Conservation (phyloP, 1,140 invertebrate genomes). For the Spodoptera litura region DNA sequence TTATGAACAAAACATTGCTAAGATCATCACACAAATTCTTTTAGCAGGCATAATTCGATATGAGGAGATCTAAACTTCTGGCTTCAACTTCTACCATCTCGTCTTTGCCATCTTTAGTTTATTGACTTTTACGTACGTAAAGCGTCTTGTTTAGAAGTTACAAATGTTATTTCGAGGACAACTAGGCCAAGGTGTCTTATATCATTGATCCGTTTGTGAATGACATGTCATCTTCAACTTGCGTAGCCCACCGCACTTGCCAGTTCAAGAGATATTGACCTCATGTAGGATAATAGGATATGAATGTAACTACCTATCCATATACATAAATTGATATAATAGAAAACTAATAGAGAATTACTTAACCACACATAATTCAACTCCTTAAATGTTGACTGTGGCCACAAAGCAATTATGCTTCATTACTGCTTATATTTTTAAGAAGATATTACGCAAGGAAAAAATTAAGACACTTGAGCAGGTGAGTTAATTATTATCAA, state of each 20-base stretch:
- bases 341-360: too few species aligned
- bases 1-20: background rate
- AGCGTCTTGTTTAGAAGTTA: constrained; percentile 10
- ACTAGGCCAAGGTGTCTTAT: constrained; percentile 15
- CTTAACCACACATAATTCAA: too few species aligned
- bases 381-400: too few species aligned
- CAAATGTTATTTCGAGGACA: background rate
- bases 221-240: constrained; percentile 14
- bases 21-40: background rate
- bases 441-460: too few species aligned
- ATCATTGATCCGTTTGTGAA: constrained; percentile 23
- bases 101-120: constrained; percentile 7
- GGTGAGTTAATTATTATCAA: too few species aligned
- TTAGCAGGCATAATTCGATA: background rate
- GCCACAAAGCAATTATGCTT: too few species aligned
- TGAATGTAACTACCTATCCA: too few species aligned
- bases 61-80: background rate
- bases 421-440: too few species aligned
- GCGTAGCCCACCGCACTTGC: background rate
- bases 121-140: background rate
- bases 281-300: too few species aligned
- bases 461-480: too few species aligned
- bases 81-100: constrained; percentile 6
- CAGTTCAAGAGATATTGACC: too few species aligned
- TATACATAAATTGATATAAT: too few species aligned